Base-by-base conservation (phyloP, 2,888 invertebrate genomes). In the Capitulum mitella region DNA sequence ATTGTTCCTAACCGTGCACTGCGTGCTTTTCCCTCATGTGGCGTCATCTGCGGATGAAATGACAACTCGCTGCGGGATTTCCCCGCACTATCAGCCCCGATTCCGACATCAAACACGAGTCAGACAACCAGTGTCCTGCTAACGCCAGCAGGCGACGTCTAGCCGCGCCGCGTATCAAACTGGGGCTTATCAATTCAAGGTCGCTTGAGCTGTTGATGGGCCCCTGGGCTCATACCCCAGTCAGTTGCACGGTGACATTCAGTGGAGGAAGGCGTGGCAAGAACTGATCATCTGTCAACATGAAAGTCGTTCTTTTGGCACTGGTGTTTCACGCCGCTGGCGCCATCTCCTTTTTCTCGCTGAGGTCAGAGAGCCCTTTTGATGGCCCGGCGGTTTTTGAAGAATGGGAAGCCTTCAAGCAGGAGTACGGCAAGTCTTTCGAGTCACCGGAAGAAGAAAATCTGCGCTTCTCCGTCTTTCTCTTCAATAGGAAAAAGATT, bases 381-480 rank as follows among this genome's bases (percentile, higher is more conserved):
- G 32, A 46, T 22, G 16, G 19, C 5, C 29, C 32, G 29, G 10
- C 0, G 10, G 26, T 32, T 10, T 43, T 54, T 12, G 3, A 40
- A n/a, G 79, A 80, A 58, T 82, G 82, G 82, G 80, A 82, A 37
- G 32, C 78, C 19, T 82, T 81, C 79, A 82, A 82, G 79, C 43
- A 70, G 19, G 29, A 32, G 19, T 79, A 80, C 34, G 86, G 86
- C 34, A 92, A 93, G 85, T 81, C 83, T 0, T 95, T 94, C 85
- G 86, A 88, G 0, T 91, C 88, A 83, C 90, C 91, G 0, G 87
- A 90, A 0, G 95, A 95, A 84, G 95, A 95, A 84, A 89, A 89
- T 83, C 93, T 93, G 87, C 91, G 95, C 77, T 89, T 93, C 90
- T 94, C 95, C 87, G 93, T 95, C 83, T 96, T 91, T 86, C 90